Percentiles rank a stretch among this genome's conserved stretches.
These are phyloP conservation scores for Bostrychus sinensis DNA, from an alignment of 2,113 vertebrate genomes.

Conservation along the genomic window DNA sequence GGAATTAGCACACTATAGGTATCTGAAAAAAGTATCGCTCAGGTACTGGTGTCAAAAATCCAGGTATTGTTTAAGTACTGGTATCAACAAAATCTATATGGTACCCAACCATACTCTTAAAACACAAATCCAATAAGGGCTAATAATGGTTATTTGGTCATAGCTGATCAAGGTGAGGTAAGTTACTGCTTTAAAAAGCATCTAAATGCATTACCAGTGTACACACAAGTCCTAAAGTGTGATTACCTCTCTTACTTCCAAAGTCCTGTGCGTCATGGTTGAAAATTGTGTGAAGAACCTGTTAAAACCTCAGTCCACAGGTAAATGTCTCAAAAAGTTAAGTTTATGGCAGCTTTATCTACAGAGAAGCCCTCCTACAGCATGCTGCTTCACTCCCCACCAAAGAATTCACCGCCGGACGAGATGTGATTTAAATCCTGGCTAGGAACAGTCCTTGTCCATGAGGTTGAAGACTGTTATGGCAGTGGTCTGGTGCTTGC, in stretches of 20 bases:
- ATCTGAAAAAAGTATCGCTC: too few relatives aligned
- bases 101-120: too few relatives aligned
- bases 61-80: too few relatives aligned
- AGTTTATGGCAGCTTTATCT: slow-evolving; percentile 6
- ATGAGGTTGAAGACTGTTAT: slow-evolving; percentile 23
- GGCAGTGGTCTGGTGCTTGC: slow-evolving; percentile 46
- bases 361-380: slow-evolving; percentile 33
- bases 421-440: slow-evolving; percentile 8
- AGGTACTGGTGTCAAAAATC: too few relatives aligned
- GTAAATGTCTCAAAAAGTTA: slow-evolving; percentile 6
- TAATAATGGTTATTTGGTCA: too few relatives aligned
- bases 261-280: slow-evolving; percentile 64
- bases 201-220: too few relatives aligned
- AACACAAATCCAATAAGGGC: too few relatives aligned
- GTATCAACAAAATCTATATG: too few relatives aligned
- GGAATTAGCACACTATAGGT: too few relatives aligned
- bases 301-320: slow-evolving; percentile 38
- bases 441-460: slow-evolving; percentile 12
- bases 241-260: slow-evolving; percentile 70
- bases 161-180: too few relatives aligned
- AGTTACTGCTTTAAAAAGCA: too few relatives aligned
- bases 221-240: too few relatives aligned
- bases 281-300: slow-evolving; percentile 22
- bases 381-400: slow-evolving; percentile 17
- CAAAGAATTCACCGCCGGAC: slow-evolving; percentile 11